Evolutionary conservation across 2,113 vertebrate genomes (phyloP).

Genomic region (Erpornis zantholeuca): DNA sequence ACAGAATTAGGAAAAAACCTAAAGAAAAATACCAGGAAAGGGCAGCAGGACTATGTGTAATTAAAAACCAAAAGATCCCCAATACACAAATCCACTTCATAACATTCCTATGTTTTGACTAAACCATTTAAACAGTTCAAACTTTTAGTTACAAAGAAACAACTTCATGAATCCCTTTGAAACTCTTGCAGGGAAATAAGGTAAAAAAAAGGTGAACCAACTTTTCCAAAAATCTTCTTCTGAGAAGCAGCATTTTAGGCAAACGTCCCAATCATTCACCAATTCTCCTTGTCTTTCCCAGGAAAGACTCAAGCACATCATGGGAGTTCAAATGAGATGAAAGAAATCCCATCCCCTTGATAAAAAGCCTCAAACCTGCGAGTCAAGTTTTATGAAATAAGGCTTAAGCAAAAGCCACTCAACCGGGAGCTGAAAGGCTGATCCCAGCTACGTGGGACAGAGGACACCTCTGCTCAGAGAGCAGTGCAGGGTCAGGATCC

Average conservation of each 20-base stretch:
- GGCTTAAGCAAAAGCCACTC: constrained; percentile 9
- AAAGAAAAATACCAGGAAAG: not conserved
- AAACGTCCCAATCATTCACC: not conserved
- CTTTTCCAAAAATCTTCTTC: not conserved
- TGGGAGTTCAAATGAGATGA: not conserved
- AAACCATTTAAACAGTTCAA: not conserved
- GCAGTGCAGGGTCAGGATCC: not conserved
- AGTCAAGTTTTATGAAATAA: not conserved
- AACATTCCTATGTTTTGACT: not conserved
- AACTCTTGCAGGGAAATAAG: not conserved
- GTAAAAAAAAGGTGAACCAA: not conserved
- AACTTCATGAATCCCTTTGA: not conserved
- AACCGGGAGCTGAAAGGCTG: not conserved
- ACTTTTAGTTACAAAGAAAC: not conserved
- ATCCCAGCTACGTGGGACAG: not conserved
- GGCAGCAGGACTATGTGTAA: not conserved
- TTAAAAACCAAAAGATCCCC: not conserved
- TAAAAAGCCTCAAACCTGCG: not conserved
- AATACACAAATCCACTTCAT: not conserved
- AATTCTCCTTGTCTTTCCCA: not conserved
- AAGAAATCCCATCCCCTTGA: not conserved
- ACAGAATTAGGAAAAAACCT: not conserved
- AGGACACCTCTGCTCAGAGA: not conserved
- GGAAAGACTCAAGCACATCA: not conserved
- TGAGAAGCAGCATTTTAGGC: not conserved